These are phyloP conservation scores for Prunella strophiata DNA, from an alignment of 2,797 vertebrate species.

Conservation along the genomic window DNA sequence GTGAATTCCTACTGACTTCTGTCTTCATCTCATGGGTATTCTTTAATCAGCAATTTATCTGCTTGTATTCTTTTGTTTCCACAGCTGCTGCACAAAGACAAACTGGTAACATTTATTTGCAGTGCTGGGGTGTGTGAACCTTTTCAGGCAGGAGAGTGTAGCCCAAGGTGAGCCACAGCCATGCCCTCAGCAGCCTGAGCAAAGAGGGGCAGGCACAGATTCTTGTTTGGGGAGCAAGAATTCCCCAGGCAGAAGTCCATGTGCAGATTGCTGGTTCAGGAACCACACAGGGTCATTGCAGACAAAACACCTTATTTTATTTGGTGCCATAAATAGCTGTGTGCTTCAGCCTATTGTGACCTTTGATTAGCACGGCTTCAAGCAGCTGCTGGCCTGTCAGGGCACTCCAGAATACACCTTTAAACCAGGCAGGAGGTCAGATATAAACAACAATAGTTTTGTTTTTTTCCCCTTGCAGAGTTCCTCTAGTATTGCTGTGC, in stretches of 20 bases:
- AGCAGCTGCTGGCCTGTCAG: neutral
- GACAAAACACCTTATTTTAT: constrained; percentile 2
- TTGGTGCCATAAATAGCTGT: constrained; percentile 49
- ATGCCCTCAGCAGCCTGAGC: fast-evolving
- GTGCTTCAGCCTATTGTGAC: neutral
- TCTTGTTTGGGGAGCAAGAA: neutral
- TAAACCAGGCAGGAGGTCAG: neutral
- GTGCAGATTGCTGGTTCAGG: neutral
- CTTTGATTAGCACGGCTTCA: neutral
- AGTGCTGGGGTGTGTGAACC: neutral
- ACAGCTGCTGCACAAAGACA: neutral
- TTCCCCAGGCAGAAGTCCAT: neutral
- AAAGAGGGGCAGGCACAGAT: fast-evolving
- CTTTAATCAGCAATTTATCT: neutral
- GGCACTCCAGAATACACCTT: neutral
- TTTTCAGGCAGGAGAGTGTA: neutral
- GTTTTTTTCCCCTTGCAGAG: neutral
- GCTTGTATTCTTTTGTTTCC: neutral
- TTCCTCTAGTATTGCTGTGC: neutral
- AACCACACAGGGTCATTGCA: neutral
- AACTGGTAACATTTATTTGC: neutral
- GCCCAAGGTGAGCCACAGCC: neutral
- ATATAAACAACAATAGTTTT: neutral
- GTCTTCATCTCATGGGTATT: neutral
- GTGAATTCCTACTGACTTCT: neutral